Base-by-base conservation (phyloP, 1,140 invertebrate genomes). In the Heliconius hewitsoni region DNA sequence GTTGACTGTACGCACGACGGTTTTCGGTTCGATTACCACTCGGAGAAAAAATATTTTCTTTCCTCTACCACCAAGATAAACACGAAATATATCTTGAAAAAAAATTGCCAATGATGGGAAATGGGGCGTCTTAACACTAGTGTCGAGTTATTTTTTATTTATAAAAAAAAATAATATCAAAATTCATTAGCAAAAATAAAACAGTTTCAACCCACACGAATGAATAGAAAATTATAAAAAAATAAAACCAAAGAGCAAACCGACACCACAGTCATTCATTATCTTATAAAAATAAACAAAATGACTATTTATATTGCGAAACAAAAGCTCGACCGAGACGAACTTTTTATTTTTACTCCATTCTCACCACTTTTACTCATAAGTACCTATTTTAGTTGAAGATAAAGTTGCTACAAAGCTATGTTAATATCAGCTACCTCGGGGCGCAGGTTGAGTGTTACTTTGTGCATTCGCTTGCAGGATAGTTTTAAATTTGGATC, bases 351-450 rank as follows among this genome's bases (percentile, higher is more conserved):
- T 55, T 39, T 78, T 39, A 71, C 18, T 50, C 37, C 52, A 57
- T 78, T 60, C 27, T 57, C 30, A 34, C 71, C 71, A 37, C 19
- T 77, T 55, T 71, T 70, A 76, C 19, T 52, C 34, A 42, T 75
- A 75, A 71, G 75, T 71, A 76, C 39, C 57, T 74, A 81, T 75
- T 78, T 71, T 50, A 76, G 73, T 34, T 78, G 60, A 55, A 81
- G 76, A 66, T 71, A 81, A 81, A 78, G 80, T 78, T 81, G 27
- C n/a, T 73, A 81, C 80, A 81, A 81, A 81, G 80, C 76, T 78
- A 81, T 81, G 80, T 81, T 81, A 81, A 81, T 81, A 81, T 78
- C 73, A 77, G 77, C 79, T n/a, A 74, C 72, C 66, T 57, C 55
- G 76, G 80, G 80, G 57, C n/a, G n/a, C 60, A 66, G 71, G 74